These are phyloP conservation scores for Microdon myrmicae DNA, from an alignment of 2,888 invertebrate genomes.

Conservation along the genomic window DNA sequence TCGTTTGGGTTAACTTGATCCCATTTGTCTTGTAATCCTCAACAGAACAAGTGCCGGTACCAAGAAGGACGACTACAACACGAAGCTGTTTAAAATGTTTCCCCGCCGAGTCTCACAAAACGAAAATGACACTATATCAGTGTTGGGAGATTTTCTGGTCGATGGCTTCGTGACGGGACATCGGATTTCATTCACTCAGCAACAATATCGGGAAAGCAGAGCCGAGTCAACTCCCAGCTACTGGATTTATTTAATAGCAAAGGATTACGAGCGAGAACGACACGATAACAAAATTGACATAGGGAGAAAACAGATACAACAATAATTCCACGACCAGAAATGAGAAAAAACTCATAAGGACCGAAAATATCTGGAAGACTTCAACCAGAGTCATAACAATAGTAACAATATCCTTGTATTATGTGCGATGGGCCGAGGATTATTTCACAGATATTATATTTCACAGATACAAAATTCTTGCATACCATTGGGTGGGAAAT, in stretches of 20 bases:
- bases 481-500: too few relatives aligned
- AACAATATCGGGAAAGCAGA: too few relatives aligned
- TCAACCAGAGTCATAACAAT: constrained; percentile 1
- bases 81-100: too few relatives aligned
- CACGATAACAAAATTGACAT: too few relatives aligned
- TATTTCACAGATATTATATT: constrained; percentile 3
- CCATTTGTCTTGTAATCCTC: constrained; percentile 20
- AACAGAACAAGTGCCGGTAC: too few relatives aligned
- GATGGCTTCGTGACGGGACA: too few relatives aligned
- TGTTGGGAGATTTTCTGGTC: too few relatives aligned
- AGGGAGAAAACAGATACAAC: background rate
- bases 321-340: background rate
- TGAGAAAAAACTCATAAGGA: too few relatives aligned
- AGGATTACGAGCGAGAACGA: constrained; percentile 4
- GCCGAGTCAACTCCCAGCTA: background rate
- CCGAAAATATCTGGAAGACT: too few relatives aligned
- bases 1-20: constrained; percentile 8
- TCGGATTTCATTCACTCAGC: constrained; percentile 15
- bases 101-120: too few relatives aligned
- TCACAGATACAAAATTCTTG: background rate
- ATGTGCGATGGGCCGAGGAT: constrained; percentile 1
- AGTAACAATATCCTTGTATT: constrained; percentile 6
- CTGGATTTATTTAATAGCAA: constrained; percentile 7
- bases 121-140: too few relatives aligned
- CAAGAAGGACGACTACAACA: too few relatives aligned